These are phyloP conservation scores for Hippoglossus hippoglossus DNA, from an alignment of 2,797 vertebrate species.

Conservation along the genomic window DNA sequence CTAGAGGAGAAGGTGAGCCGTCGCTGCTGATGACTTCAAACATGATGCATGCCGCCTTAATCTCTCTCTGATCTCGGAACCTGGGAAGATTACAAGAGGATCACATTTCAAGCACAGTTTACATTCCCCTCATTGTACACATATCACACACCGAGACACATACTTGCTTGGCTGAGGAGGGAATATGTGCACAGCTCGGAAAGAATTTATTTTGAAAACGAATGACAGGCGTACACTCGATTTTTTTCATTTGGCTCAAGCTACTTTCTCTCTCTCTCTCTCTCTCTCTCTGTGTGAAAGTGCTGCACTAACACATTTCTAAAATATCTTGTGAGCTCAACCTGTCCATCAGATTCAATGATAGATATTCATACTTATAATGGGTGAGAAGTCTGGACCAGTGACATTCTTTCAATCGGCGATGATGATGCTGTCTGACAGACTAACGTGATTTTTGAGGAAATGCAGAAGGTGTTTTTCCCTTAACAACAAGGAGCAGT, in stretches of 20 bases:
- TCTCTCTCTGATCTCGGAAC: constrained; percentile 53
- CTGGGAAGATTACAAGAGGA: constrained; percentile 47
- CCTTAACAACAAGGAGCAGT: constrained; percentile 37
- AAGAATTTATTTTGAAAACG: background rate
- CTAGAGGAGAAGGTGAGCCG: background rate
- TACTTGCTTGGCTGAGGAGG: constrained; percentile 10
- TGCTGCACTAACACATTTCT: background rate
- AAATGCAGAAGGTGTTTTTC: constrained; percentile 13
- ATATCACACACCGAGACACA: constrained; percentile 62
- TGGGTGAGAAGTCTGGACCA: constrained; percentile 46
- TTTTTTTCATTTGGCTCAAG: background rate
- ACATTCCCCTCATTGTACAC: constrained; percentile 69
- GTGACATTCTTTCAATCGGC: constrained; percentile 68
- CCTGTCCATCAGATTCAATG: constrained; percentile 17
- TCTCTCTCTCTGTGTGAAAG: too few relatives aligned
- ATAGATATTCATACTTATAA: constrained; percentile 23
- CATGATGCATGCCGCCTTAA: constrained; percentile 13
- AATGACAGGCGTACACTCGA: background rate
- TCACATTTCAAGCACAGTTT: constrained; percentile 70
- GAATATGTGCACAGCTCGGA: constrained; percentile 6
- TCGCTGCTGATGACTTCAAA: constrained; percentile 30
- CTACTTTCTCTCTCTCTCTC: too few relatives aligned
- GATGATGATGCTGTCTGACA: constrained; percentile 45
- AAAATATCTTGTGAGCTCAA: background rate
- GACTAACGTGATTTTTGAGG: constrained; percentile 6